Evolutionary conservation across 2,113 vertebrate species (phyloP).

Genomic region (Balaeniceps rex): DNA sequence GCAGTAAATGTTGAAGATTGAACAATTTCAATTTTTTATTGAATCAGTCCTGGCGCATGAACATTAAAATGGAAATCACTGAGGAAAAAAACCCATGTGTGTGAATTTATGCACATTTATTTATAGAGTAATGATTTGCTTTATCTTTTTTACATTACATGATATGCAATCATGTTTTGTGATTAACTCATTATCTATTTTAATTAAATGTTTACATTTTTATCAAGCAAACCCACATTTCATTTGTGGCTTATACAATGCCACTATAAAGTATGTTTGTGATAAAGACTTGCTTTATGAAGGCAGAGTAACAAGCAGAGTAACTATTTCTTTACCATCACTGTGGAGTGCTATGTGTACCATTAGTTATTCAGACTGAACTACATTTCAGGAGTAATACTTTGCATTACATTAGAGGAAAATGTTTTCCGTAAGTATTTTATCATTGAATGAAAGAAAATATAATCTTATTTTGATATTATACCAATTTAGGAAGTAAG

Average conservation of each 20-base stretch:
- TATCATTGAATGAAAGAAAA: background rate
- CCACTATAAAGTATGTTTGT: background rate
- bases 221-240: background rate
- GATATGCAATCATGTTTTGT: background rate
- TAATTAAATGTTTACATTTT: conserved; percentile 29
- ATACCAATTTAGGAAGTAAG: background rate
- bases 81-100: background rate
- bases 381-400: background rate
- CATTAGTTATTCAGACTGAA: background rate
- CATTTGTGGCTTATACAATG: background rate
- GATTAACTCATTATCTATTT: background rate
- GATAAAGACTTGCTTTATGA: conserved; percentile 1
- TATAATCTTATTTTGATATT: background rate
- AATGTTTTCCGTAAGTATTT: background rate
- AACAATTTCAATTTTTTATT: background rate
- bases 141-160: background rate
- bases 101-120: background rate
- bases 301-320: background rate
- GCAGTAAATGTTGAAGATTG: background rate
- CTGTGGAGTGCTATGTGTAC: background rate
- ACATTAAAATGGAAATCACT: background rate
- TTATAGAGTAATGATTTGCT: background rate
- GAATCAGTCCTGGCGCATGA: background rate
- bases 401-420: background rate
- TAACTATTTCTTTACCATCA: background rate